phyloP scores from a whole-genome alignment of 2,113 vertebrate genomes.

The Silurus glanis region DNA sequence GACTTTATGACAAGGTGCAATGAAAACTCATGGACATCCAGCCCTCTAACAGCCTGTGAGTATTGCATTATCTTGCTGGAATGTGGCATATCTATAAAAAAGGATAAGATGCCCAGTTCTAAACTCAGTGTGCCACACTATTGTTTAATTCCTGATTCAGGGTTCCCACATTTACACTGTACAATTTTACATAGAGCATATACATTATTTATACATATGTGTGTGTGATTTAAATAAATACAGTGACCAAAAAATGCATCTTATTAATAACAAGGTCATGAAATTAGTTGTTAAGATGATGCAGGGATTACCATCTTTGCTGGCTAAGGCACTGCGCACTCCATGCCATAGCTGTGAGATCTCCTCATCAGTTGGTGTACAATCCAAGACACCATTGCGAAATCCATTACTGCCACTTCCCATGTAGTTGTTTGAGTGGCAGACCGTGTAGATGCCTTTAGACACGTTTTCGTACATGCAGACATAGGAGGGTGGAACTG shows the following conservation, averaged over 20 bases:
- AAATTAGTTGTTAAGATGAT: background rate
- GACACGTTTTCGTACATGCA: slow-evolving; percentile 56
- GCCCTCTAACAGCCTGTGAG: background rate
- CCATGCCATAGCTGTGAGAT: slow-evolving; percentile 74
- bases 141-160: background rate
- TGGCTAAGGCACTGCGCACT: slow-evolving; percentile 65
- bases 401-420: slow-evolving; percentile 55
- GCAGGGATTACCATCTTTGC: slow-evolving; percentile 68
- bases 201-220: too few species aligned
- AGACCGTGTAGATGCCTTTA: slow-evolving; percentile 57
- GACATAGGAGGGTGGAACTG: slow-evolving; percentile 57
- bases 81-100: slow-evolving; percentile 19
- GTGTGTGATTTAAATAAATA: too few species aligned
- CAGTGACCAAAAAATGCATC: background rate
- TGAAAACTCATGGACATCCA: slow-evolving; percentile 20
- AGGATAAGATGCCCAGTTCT: background rate
- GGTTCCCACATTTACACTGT: background rate
- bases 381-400: slow-evolving; percentile 67
- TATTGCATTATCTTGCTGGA: slow-evolving; percentile 25
- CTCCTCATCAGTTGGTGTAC: slow-evolving; percentile 80
- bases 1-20: slow-evolving; percentile 35
- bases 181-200: too few species aligned
- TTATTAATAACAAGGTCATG: background rate
- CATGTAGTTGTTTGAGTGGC: slow-evolving; percentile 57
- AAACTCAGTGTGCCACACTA: background rate